phyloP scores from a whole-genome alignment of 2,113 vertebrate species.

The Pseudorectes ferrugineus region DNA sequence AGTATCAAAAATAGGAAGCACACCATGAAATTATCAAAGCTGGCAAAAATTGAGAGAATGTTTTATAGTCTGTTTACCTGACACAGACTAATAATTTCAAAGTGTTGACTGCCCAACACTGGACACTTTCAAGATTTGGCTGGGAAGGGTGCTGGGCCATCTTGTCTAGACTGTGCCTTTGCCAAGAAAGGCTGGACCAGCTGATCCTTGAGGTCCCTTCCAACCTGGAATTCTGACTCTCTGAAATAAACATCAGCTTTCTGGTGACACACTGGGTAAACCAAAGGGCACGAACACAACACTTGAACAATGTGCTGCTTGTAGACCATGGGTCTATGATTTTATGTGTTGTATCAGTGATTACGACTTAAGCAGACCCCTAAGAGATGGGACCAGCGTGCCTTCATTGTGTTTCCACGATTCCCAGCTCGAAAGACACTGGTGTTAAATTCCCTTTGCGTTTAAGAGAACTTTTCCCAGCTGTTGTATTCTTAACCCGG shows the following conservation, averaged over 20 bases:
- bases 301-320: fast-evolving
- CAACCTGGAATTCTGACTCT: not conserved
- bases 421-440: fast-evolving
- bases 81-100: not conserved
- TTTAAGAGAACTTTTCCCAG: fast-evolving
- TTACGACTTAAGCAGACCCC: fast-evolving
- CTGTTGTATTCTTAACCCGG: fast-evolving
- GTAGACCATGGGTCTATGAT: too few species aligned
- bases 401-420: fast-evolving
- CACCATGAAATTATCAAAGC: not conserved
- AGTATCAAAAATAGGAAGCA: not conserved
- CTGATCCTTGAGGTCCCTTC: not conserved
- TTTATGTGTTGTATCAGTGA: fast-evolving
- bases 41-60: not conserved
- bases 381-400: fast-evolving
- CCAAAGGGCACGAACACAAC: fast-evolving
- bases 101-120: not conserved
- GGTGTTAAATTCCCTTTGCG: fast-evolving
- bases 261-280: not conserved
- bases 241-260: not conserved
- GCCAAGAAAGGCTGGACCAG: not conserved
- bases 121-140: not conserved
- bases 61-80: not conserved
- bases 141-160: not conserved
- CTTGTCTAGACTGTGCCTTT: not conserved